Evolutionary conservation across 2,888 invertebrate genomes (phyloP), one percentile per base, ranked within the genome.

Genomic region (Melieria picta): DNA sequence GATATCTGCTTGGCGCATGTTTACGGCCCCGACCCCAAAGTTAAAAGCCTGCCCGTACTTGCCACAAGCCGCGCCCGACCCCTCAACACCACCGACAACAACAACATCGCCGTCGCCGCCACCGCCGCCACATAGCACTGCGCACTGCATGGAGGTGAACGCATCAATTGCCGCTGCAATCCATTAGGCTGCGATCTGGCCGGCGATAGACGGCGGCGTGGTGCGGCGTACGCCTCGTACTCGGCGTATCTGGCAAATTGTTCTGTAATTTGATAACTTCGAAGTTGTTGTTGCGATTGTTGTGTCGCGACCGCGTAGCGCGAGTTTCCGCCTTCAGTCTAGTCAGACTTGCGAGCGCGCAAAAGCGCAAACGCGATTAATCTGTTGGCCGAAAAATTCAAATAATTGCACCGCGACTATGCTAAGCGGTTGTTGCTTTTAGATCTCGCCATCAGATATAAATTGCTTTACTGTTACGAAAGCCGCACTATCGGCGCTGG

Each of bases 251-350:
- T 79, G 82, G 82, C 81, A 81, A 81, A 81, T 81, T 82, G 82
- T 81, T 81, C 81, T 82, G 81, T 82, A 81, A 81, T 81, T 81
- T 81, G 81, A 81, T 81, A 81, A 81, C 82, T 81, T 78, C 81
- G 82, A 80, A 81, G 81, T 80, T 30, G 30, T 30, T 82, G 16
- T 16, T 30, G 45, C 43, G 42, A 47, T 1, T 2, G 13, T 11
- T 57, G n/a, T 57, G 10, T n/a, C 30, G 58, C 58, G 9, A 57
- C n/a, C 9, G 30, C 16, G 30, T 30, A 30, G 30, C 30, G 30
- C 30, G 3, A 30, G 30, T 30, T 30, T 30, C 30, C 30, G 30
- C 30, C 30, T 30, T 30, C 30, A 30, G 30, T 30, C 3, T 30
- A 30, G 30, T 3, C 2, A 30, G 30, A 30, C 3, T 30, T 30